Percentiles rank a stretch among this genome's conserved stretches.
These are phyloP conservation scores for Antheraea mylitta DNA, from an alignment of 1,140 invertebrate species.

Conservation along the genomic window DNA sequence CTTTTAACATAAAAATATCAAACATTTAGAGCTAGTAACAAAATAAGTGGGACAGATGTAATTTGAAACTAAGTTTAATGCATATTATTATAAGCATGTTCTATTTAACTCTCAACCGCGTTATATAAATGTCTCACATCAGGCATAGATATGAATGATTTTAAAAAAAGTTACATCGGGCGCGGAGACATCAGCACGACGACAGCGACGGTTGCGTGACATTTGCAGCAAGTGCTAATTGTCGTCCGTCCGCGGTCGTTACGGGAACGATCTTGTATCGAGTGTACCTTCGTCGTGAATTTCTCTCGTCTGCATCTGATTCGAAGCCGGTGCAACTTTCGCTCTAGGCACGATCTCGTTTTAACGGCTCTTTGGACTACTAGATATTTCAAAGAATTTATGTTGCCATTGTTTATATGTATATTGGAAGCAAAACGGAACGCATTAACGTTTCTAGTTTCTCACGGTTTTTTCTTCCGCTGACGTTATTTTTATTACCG, in stretches of 20 bases:
- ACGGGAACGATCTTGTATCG: conserved; percentile 43
- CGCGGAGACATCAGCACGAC: neutral
- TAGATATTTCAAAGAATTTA: conserved; percentile 4
- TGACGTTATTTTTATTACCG: neutral
- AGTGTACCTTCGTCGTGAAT: conserved; percentile 49
- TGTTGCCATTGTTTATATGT: conserved; percentile 1
- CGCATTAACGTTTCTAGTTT: neutral
- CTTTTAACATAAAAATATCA: no score
- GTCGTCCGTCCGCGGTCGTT: conserved; percentile 51
- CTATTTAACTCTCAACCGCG: no score
- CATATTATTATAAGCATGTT: no score
- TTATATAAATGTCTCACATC: no score
- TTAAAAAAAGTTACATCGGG: no score
- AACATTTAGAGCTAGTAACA: no score
- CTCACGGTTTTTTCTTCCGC: neutral
- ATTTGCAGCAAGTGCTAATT: conserved; percentile 61
- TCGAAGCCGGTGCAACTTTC: conserved; percentile 58
- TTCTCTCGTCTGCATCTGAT: conserved; percentile 63
- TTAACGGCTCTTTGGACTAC: conserved; percentile 11
- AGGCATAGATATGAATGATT: no score
- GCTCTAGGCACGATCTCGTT: conserved; percentile 57
- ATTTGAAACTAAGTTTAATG: no score
- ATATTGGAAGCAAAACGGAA: neutral
- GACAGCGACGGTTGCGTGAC: conserved; percentile 51
- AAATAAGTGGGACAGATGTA: no score